phyloP scores from a whole-genome alignment of 1,140 invertebrate genomes.

The Drosophila subpulchrella region DNA sequence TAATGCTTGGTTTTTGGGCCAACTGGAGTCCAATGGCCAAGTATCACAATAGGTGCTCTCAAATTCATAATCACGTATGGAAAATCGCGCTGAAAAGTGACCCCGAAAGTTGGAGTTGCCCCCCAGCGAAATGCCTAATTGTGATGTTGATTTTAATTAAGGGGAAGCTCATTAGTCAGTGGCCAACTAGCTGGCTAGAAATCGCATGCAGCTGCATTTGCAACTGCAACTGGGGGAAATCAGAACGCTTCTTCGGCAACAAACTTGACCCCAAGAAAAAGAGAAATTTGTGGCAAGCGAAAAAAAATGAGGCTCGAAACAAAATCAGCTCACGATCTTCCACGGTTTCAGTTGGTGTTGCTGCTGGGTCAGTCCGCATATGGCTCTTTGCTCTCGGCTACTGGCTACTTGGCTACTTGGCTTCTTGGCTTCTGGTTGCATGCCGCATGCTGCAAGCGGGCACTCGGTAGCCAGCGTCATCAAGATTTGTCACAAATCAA shows the following conservation, averaged over 20 bases:
- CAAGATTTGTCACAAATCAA: conserved; percentile 83
- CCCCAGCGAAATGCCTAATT: conserved; percentile 48
- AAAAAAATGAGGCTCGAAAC: conserved; percentile 60
- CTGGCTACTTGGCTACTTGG: neutral
- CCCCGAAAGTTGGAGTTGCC: conserved; percentile 43
- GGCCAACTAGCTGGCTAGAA: conserved; percentile 6
- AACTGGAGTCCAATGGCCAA: conserved; percentile 22
- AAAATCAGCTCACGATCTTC: conserved; percentile 78
- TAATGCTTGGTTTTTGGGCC: conserved; percentile 33
- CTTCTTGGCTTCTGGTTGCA: conserved; percentile 32
- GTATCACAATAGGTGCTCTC: conserved; percentile 36
- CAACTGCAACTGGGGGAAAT: conserved; percentile 58
- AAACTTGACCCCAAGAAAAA: conserved; percentile 83
- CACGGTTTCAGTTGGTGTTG: conserved; percentile 13
- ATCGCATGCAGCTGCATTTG: conserved; percentile 45
- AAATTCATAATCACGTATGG: conserved; percentile 58
- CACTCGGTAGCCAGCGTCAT: conserved; percentile 68
- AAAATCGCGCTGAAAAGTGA: conserved; percentile 48
- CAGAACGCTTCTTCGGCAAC: conserved; percentile 73
- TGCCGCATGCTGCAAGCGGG: conserved; percentile 51
- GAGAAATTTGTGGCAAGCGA: conserved; percentile 73
- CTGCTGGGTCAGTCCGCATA: conserved; percentile 51
- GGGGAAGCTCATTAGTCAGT: conserved; percentile 46
- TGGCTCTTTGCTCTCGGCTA: conserved; percentile 28
- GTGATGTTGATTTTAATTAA: conserved; percentile 65